phyloP scores from a whole-genome alignment of 2,888 invertebrate species.

The Drosophila picticornis region DNA sequence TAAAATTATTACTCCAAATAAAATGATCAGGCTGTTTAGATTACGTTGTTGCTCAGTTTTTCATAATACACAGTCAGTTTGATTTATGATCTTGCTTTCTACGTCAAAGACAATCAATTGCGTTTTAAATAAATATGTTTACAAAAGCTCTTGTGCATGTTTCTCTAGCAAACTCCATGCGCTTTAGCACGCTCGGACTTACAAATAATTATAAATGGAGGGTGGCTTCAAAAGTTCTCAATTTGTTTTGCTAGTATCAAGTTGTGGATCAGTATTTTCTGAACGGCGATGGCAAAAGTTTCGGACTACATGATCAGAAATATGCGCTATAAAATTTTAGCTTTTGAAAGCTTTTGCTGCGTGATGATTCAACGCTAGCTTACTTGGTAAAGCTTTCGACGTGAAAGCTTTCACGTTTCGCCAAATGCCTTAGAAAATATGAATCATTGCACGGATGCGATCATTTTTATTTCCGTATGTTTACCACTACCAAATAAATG shows the following conservation, averaged over 20 bases:
- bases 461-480: slow-evolving; percentile 48
- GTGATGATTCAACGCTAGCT: slow-evolving; percentile 21
- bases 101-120: slow-evolving; percentile 47
- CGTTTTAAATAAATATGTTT: slow-evolving; percentile 58
- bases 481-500: slow-evolving; percentile 10
- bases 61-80: slow-evolving; percentile 1
- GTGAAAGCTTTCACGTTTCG: slow-evolving; percentile 18
- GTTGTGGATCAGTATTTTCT: neutral
- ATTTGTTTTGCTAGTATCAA: accelerated
- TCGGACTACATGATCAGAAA: slow-evolving; percentile 11
- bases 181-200: slow-evolving; percentile 36
- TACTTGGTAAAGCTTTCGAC: slow-evolving; percentile 16
- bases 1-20: neutral
- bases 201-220: slow-evolving; percentile 11
- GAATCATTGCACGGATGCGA: slow-evolving; percentile 40
- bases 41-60: neutral
- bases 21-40: neutral
- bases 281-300: slow-evolving; percentile 26
- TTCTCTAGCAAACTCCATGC: slow-evolving; percentile 34
- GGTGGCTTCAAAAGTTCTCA: slow-evolving; percentile 1
- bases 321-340: slow-evolving; percentile 21
- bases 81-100: slow-evolving; percentile 20
- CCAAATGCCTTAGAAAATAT: slow-evolving; percentile 22
- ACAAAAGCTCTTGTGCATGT: slow-evolving; percentile 35
- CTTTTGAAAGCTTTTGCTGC: slow-evolving; percentile 36